Evolutionary conservation across 1,140 invertebrate genomes (phyloP), one percentile per base, ranked within the genome.

Genomic region (Linepithema humile): DNA sequence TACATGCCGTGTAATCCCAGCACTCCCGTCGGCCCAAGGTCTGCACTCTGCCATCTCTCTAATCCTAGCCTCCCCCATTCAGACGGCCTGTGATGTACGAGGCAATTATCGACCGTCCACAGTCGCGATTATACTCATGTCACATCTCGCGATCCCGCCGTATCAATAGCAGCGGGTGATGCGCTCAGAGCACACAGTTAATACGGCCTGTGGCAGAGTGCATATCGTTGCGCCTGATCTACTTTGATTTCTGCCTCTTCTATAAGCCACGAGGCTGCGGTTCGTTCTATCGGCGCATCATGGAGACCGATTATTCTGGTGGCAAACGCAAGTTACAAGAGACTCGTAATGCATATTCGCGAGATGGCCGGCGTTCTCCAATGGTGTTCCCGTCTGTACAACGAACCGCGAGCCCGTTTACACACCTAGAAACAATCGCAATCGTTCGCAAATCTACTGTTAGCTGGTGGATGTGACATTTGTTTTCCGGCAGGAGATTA

Each of bases 181-280:
- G 23, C 29, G 48, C 4, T 20, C 35, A 10, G 3, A 3, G 9
- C 12, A n/a, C 50, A 20, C 50, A 9, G 23, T 40, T 72, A 40
- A 53, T 15, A 3, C 38, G 26, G 26, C 20, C 60, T 57, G 26
- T 60, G 87, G 84, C 92, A 88, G 92, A 92, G 89, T 89, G 91
- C 91, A 89, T 82, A 69, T 90, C 82, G 86, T 65, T 90, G 86
- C 84, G 88, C 48, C 86, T 82, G 78, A 67, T 88, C 91, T 88
- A 88, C 83, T 90, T 86, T 82, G 85, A 88, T 73, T 87, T 88
- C 74, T 86, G 82, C 74, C 75, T 89, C 69, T 87, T 87, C 85
- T 84, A 62, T 88, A 82, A 87, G 23, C 69, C 83, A 64, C 82
- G 64, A 43, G 70, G 60, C 74, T 32, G 73, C 74, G 50, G 62